Conservation (phyloP, 1,140 invertebrate genomes). For the Pectinophora gossypiella region DNA sequence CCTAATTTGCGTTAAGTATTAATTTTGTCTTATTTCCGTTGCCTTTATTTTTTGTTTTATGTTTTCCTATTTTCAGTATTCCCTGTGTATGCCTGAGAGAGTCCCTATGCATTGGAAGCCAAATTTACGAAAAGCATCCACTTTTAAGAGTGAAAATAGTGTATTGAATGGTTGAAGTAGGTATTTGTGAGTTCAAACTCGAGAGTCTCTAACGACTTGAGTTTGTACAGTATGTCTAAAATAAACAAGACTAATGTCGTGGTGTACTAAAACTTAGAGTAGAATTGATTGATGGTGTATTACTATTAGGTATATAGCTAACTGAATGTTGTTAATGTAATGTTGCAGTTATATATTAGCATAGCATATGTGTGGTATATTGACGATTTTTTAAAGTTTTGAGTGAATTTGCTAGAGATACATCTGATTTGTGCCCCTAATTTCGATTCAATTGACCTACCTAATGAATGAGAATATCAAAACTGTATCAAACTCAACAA, state of each 20-base stretch:
- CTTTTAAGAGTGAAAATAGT: constrained; percentile 73
- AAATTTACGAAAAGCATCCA: constrained; percentile 72
- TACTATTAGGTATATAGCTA: constrained; percentile 60
- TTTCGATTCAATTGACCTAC: background rate
- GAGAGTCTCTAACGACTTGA: constrained; percentile 45
- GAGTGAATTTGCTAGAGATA: constrained; percentile 13
- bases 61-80: constrained; percentile 72
- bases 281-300: constrained; percentile 69
- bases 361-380: constrained; percentile 66
- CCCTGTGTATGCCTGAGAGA: constrained; percentile 75
- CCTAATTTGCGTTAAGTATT: constrained; percentile 19
- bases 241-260: constrained; percentile 20
- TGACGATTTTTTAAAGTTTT: constrained; percentile 35
- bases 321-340: constrained; percentile 70
- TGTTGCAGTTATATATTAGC: constrained; percentile 65
- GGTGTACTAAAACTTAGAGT: constrained; percentile 56
- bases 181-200: constrained; percentile 50
- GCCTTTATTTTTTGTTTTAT: constrained; percentile 68
- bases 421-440: background rate
- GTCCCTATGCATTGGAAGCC: constrained; percentile 73
- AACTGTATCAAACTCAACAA: background rate
- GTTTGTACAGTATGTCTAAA: constrained; percentile 32
- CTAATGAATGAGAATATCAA: background rate
- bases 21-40: constrained; percentile 31
- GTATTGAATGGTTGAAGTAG: constrained; percentile 73